Conservation (phyloP, 2,888 invertebrate species). For the Dione vanillae region DNA sequence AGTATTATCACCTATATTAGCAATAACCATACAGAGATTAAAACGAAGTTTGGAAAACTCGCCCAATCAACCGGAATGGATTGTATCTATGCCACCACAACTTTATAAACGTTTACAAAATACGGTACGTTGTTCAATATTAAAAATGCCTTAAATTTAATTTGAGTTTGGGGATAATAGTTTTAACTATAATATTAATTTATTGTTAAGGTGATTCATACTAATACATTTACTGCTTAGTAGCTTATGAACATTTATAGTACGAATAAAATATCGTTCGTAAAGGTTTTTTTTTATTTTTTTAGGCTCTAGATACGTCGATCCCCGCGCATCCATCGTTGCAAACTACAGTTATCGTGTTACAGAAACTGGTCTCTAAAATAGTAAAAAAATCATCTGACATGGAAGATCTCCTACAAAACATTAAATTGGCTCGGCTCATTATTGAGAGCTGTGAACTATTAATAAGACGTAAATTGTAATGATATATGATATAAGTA, state of each 20-base stretch:
- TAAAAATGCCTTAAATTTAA: not conserved
- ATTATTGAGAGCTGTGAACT: slow-evolving; percentile 72
- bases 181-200: too few species aligned
- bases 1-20: slow-evolving; percentile 88
- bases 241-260: not conserved
- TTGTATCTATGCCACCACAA: slow-evolving; percentile 90
- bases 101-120: slow-evolving; percentile 90
- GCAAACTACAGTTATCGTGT: slow-evolving; percentile 63
- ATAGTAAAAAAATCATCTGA: slow-evolving; percentile 58
- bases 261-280: not conserved
- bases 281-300: slow-evolving; percentile 42
- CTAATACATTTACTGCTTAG: too few species aligned
- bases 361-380: slow-evolving; percentile 63
- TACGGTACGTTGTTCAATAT: slow-evolving; percentile 68
- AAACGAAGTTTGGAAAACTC: slow-evolving; percentile 86
- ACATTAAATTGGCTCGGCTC: slow-evolving; percentile 66
- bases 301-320: slow-evolving; percentile 69
- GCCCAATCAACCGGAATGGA: slow-evolving; percentile 85
- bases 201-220: too few species aligned
- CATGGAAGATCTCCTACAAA: slow-evolving; percentile 51
- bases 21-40: slow-evolving; percentile 92
- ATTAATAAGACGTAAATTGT: slow-evolving; percentile 60
- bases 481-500: slow-evolving; percentile 14
- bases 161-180: too few species aligned
- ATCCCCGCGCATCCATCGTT: slow-evolving; percentile 73